Evolutionary conservation across 2,888 invertebrate genomes (phyloP).

Genomic region (Euclidia mi): DNA sequence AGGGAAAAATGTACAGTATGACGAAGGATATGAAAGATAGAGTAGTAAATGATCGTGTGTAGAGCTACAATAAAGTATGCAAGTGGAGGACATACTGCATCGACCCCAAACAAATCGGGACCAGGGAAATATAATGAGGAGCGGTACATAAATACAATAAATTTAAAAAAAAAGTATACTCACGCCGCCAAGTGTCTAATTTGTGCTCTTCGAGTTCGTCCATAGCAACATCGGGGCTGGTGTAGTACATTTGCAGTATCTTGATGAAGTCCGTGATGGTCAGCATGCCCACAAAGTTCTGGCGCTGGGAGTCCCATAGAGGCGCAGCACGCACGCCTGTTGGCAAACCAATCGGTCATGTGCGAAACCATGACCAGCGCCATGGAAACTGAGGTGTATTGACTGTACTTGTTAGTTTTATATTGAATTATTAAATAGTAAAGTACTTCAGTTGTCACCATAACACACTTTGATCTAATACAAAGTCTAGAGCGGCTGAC

Average conservation of each 20-base stretch:
- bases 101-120: too few relatives aligned
- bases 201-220: conserved; percentile 99
- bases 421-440: not conserved
- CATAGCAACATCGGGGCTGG: conserved; percentile 97
- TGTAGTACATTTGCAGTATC: conserved; percentile 99
- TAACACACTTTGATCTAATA: too few relatives aligned
- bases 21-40: too few relatives aligned
- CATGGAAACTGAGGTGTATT: conserved; percentile 9
- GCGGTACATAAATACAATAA: not conserved
- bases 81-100: too few relatives aligned
- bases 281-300: conserved; percentile 99
- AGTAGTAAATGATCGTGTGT: too few relatives aligned
- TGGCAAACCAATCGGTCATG: conserved; percentile 42
- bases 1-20: too few relatives aligned
- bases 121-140: too few relatives aligned
- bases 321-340: conserved; percentile 98
- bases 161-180: conserved; percentile 62
- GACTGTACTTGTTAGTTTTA: not conserved
- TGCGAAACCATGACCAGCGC: conserved; percentile 2
- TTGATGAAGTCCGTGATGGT: conserved; percentile 99
- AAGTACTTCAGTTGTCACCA: too few relatives aligned
- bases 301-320: conserved; percentile 98
- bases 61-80: too few relatives aligned
- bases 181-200: conserved; percentile 98
- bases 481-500: too few relatives aligned